Percentiles rank a stretch among this genome's conserved stretches.
phyloP scores from a whole-genome alignment of 1,140 invertebrate species.

The Atta cephalotes region DNA sequence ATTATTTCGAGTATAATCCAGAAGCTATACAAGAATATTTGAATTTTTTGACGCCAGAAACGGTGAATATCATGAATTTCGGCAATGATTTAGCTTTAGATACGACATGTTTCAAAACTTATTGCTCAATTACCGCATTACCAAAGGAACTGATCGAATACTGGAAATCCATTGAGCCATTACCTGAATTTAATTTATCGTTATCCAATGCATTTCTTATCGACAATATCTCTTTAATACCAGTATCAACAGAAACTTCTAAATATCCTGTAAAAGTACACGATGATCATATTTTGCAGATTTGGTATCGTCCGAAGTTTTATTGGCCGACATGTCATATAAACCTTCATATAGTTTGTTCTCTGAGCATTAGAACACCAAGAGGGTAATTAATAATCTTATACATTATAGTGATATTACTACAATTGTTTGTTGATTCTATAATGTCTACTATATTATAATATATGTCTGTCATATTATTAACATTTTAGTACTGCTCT shows the following conservation, averaged over 20 bases:
- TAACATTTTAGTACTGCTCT: constrained; percentile 86
- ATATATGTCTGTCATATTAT: not conserved
- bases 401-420: not conserved
- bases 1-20: constrained; percentile 93
- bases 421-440: too few relatives aligned
- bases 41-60: constrained; percentile 89
- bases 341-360: constrained; percentile 91
- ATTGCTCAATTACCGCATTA: too few relatives aligned
- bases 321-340: constrained; percentile 93
- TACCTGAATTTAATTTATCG: constrained; percentile 89
- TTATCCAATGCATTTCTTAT: constrained; percentile 94
- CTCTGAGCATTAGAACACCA: constrained; percentile 87
- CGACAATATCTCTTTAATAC: constrained; percentile 91
- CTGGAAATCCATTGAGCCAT: constrained; percentile 88
- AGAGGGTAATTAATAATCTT: constrained; percentile 87
- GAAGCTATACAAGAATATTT: constrained; percentile 90
- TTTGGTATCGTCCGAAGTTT: constrained; percentile 96
- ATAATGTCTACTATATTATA: too few relatives aligned
- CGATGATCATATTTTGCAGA: constrained; percentile 88
- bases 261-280: constrained; percentile 89
- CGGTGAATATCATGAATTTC: constrained; percentile 92
- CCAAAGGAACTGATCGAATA: constrained; percentile 85
- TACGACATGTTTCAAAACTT: constrained; percentile 86
- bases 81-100: constrained; percentile 89
- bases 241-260: constrained; percentile 77